Evolutionary conservation across 2,888 invertebrate genomes (phyloP).

Genomic region (Tortrix viridana): DNA sequence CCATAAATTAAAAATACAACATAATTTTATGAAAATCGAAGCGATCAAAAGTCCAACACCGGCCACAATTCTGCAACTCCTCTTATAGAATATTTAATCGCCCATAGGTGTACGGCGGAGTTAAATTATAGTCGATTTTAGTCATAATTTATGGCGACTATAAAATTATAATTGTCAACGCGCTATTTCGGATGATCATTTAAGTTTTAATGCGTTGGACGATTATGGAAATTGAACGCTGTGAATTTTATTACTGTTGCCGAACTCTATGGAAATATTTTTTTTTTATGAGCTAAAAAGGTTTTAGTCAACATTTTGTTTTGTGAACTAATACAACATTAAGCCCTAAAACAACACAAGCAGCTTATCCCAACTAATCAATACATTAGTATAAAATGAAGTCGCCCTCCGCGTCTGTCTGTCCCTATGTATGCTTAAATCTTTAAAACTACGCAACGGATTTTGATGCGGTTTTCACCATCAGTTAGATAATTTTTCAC

Average conservation of each 20-base stretch:
- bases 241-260: conserved; percentile 14
- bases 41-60: conserved; percentile 26
- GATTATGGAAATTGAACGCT: conserved; percentile 31
- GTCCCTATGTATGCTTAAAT: too few species aligned
- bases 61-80: conserved; percentile 35
- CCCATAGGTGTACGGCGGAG: conserved; percentile 18
- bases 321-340: too few species aligned
- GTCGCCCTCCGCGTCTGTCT: too few species aligned
- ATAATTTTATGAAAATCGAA: conserved; percentile 31
- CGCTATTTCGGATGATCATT: conserved; percentile 42
- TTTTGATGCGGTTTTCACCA: too few species aligned
- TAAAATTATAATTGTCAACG: conserved; percentile 51
- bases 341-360: too few species aligned
- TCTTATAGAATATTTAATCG: conserved; percentile 38
- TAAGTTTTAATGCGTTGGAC: conserved; percentile 38
- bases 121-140: conserved; percentile 39
- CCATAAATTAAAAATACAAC: conserved; percentile 30
- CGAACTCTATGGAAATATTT: conserved; percentile 2
- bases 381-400: too few species aligned
- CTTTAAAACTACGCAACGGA: too few species aligned
- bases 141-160: conserved; percentile 45
- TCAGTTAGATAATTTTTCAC: too few species aligned
- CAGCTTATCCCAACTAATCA: too few species aligned
- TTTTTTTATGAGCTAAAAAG: neutral
- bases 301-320: too few species aligned